Evolutionary conservation across 2,113 vertebrate genomes (phyloP).

Genomic region (Steatornis caripensis): DNA sequence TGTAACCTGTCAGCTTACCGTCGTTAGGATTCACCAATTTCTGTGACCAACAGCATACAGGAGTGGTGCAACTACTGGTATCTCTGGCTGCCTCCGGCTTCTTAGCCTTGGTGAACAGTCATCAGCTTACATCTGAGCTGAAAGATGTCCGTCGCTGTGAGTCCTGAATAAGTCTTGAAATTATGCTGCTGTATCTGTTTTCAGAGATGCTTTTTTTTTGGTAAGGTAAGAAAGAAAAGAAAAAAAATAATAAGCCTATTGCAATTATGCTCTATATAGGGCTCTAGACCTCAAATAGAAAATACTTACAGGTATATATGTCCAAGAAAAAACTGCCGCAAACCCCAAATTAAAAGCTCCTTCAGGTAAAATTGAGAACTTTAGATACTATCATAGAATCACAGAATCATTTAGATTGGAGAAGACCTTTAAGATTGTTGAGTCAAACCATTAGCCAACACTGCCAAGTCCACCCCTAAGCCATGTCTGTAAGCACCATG

Average conservation of each 20-base stretch:
- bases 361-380: background rate
- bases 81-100: background rate
- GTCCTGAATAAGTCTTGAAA: background rate
- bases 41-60: background rate
- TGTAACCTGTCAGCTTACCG: background rate
- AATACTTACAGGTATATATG: background rate
- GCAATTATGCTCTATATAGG: background rate
- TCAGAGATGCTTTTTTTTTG: background rate
- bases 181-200: background rate
- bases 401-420: background rate
- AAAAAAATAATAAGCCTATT: background rate
- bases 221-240: background rate
- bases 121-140: background rate
- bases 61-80: background rate
- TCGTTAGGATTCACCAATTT: background rate
- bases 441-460: background rate
- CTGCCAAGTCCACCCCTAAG: background rate
- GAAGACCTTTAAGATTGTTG: background rate
- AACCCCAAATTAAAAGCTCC: background rate
- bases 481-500: accelerated
- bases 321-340: background rate
- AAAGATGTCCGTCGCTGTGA: background rate
- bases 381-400: background rate
- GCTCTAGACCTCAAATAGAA: background rate
- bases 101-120: background rate